phyloP scores from a whole-genome alignment of 1,140 invertebrate species.

The Paraescarpia echinospica region DNA sequence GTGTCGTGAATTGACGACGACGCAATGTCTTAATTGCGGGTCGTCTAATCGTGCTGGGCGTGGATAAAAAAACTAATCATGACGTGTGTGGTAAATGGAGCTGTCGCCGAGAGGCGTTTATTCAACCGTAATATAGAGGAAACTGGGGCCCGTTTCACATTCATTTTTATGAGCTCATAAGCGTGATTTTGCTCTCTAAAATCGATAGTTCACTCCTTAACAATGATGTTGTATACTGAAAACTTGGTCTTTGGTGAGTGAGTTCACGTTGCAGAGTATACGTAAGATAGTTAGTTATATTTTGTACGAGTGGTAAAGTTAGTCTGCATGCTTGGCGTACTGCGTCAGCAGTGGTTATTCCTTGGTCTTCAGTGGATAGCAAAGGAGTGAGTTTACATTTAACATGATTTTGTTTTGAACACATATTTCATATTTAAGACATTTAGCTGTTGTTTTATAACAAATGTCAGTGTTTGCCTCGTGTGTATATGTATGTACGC shows the following conservation, averaged over 20 bases:
- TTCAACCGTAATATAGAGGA: neutral
- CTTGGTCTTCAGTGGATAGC: neutral
- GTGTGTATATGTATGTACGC: no score
- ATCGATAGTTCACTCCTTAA: no score
- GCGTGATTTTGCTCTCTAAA: no score
- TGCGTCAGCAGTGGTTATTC: neutral
- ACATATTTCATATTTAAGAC: no score
- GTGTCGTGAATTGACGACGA: neutral
- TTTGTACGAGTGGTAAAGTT: neutral
- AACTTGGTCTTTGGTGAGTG: no score
- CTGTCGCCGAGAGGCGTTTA: neutral
- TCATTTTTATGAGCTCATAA: no score
- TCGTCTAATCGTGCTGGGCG: neutral
- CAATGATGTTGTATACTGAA: no score
- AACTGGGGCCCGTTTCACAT: no score
- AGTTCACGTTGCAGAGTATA: no score
- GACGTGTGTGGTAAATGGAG: neutral
- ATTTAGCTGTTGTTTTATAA: no score
- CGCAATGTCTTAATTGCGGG: neutral
- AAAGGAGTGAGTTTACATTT: neutral
- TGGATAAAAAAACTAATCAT: neutral
- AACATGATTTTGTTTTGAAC: neutral
- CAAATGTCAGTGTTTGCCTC: no score
- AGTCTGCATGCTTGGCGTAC: neutral
- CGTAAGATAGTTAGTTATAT: neutral